Percentiles rank a stretch among this genome's conserved stretches.
Evolutionary conservation across 2,888 invertebrate species (phyloP).

Genomic region (Trichacis sp.): DNA sequence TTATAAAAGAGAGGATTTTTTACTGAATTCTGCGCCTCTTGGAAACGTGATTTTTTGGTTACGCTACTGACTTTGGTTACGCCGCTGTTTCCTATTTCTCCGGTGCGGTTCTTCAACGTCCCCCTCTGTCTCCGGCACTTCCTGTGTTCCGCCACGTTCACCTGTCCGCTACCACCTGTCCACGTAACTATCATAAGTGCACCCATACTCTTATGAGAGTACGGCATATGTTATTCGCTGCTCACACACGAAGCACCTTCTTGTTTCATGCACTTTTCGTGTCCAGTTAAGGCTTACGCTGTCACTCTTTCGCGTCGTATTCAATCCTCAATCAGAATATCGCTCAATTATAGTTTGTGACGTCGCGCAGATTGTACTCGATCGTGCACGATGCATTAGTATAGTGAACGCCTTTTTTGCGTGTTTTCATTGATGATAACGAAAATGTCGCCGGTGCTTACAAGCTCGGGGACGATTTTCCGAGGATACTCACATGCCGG

Average conservation of each 20-base stretch:
- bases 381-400: constrained; percentile 6
- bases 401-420: background rate
- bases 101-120: constrained; percentile 20
- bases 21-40: too few relatives aligned
- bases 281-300: constrained; percentile 51
- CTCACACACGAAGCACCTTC: constrained; percentile 27
- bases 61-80: too few relatives aligned
- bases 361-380: background rate
- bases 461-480: background rate
- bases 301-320: constrained; percentile 33
- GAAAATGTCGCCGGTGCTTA: background rate
- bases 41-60: too few relatives aligned
- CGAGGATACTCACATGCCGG: constrained; percentile 9
- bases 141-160: constrained; percentile 64
- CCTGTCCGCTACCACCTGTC: constrained; percentile 59
- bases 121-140: constrained; percentile 57
- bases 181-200: constrained; percentile 40
- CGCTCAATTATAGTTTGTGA: background rate
- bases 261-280: constrained; percentile 16
- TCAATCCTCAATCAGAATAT: background rate
- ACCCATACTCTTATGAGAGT: constrained; percentile 35
- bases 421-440: background rate
- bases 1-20: too few relatives aligned
- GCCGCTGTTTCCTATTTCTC: constrained; percentile 14
- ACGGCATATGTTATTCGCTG: constrained; percentile 24